These are phyloP conservation scores for Scomber japonicus DNA, from an alignment of 2,113 vertebrate genomes.

Conservation along the genomic window DNA sequence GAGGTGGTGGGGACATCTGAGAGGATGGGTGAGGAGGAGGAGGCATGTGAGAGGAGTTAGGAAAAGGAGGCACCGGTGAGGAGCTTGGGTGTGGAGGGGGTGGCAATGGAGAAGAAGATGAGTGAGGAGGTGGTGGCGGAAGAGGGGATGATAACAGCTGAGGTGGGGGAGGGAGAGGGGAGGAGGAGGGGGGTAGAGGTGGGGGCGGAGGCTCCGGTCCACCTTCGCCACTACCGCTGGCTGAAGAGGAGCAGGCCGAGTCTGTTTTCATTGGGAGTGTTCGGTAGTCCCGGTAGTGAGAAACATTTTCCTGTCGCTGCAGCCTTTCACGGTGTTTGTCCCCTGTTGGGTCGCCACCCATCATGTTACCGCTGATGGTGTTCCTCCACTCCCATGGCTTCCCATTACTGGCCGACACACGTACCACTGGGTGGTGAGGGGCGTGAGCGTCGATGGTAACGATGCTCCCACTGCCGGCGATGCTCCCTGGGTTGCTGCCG, in stretches of 20 bases:
- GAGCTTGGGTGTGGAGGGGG: slow-evolving; percentile 55
- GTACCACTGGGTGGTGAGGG: slow-evolving; percentile 94
- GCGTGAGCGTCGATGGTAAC: slow-evolving; percentile 95
- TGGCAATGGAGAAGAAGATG: slow-evolving; percentile 63
- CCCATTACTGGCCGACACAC: slow-evolving; percentile 88
- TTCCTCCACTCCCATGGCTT: slow-evolving; percentile 92
- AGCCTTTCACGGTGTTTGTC: slow-evolving; percentile 83
- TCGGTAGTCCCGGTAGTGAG: slow-evolving; percentile 83
- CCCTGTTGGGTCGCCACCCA: slow-evolving; percentile 30
- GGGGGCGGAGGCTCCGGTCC: slow-evolving; percentile 70
- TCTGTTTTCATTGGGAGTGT: slow-evolving; percentile 83
- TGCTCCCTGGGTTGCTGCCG: slow-evolving; percentile 83
- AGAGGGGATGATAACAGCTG: slow-evolving; percentile 64
- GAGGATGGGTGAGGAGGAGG: slow-evolving; percentile 59
- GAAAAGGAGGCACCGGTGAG: slow-evolving; percentile 43
- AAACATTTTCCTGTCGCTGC: slow-evolving; percentile 80
- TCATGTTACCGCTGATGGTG: slow-evolving; percentile 81
- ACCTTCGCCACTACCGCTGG: slow-evolving; percentile 76
- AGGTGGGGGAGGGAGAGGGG: slow-evolving; percentile 78
- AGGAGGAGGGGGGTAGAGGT: slow-evolving; percentile 63
- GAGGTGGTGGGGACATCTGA: slow-evolving; percentile 48
- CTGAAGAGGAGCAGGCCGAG: slow-evolving; percentile 87
- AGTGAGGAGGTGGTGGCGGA: slow-evolving; percentile 52
- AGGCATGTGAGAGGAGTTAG: slow-evolving; percentile 65
- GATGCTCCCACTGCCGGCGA: slow-evolving; percentile 90